phyloP scores from a whole-genome alignment of 1,140 invertebrate genomes.

The Drosophila parabipectinata region DNA sequence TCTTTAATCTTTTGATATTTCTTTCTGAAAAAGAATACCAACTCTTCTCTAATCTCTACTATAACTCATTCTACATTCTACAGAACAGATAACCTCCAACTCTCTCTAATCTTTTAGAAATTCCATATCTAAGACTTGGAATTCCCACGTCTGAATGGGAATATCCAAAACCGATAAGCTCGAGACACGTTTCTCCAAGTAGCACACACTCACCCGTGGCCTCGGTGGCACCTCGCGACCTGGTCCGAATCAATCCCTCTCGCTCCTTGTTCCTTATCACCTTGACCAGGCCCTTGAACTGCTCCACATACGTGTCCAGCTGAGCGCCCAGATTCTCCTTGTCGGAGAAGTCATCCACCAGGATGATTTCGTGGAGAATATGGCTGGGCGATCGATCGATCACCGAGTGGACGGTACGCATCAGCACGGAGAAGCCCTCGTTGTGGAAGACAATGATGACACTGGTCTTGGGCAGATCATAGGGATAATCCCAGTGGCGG shows the following conservation, averaged over 20 bases:
- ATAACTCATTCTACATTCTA: background rate
- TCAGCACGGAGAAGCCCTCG: constrained; percentile 97
- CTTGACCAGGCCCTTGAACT: constrained; percentile 94
- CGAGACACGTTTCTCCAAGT: background rate
- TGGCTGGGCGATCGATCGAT: constrained; percentile 95
- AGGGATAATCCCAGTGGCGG: constrained; percentile 98
- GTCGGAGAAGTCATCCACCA: constrained; percentile 99
- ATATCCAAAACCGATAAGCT: background rate
- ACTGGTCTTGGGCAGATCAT: constrained; percentile 93
- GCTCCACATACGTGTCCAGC: constrained; percentile 95
- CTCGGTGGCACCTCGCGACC: constrained; percentile 96
- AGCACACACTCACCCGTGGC: constrained; percentile 87
- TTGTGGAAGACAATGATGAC: constrained; percentile 99
- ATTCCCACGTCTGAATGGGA: background rate
- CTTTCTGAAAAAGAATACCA: background rate
- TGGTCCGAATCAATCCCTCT: constrained; percentile 95
- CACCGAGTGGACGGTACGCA: constrained; percentile 98
- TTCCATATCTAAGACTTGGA: background rate
- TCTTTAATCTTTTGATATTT: constrained; percentile 8
- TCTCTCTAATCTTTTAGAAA: constrained; percentile 3
- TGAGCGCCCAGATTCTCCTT: constrained; percentile 96
- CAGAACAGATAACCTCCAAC: background rate
- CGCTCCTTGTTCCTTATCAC: constrained; percentile 94
- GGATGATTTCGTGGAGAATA: constrained; percentile 96
- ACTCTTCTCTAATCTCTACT: background rate